Conservation (phyloP, 2,113 vertebrate species). For the Saimiri boliviensis region DNA sequence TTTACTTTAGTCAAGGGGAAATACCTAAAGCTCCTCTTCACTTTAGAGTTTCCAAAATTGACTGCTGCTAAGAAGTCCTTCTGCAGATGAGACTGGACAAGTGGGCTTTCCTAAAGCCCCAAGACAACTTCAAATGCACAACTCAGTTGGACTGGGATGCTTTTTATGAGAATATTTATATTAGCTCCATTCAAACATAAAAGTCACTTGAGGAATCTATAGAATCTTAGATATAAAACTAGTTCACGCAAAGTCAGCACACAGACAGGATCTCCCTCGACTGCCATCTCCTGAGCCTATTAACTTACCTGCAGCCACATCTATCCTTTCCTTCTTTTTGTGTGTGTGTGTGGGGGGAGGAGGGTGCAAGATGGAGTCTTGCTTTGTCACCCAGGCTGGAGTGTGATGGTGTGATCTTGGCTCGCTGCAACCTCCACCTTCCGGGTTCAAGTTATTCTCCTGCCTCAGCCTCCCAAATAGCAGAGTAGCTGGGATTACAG, state of each 20-base stretch:
- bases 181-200: not conserved
- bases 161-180: not conserved
- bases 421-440: too few relatives aligned
- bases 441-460: too few relatives aligned
- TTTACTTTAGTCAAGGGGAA: not conserved
- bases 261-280: not conserved
- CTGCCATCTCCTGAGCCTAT: not conserved
- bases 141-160: not conserved
- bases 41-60: not conserved
- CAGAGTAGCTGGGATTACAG: too few relatives aligned
- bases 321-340: not conserved
- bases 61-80: not conserved
- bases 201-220: not conserved
- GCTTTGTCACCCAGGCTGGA: too few relatives aligned
- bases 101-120: not conserved
- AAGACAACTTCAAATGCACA: not conserved
- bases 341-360: accelerated
- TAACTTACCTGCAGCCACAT: accelerated
- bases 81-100: too few relatives aligned
- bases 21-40: not conserved
- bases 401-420: too few relatives aligned
- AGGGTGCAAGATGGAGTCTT: too few relatives aligned
- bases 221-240: not conserved
- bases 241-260: not conserved
- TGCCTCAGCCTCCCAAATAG: too few relatives aligned